A percentile compares a stretch with the other conserved stretches of the same genome.
These are phyloP conservation scores for Dryocosmus kuriphilus DNA, from an alignment of 2,888 invertebrate genomes.

Conservation along the genomic window DNA sequence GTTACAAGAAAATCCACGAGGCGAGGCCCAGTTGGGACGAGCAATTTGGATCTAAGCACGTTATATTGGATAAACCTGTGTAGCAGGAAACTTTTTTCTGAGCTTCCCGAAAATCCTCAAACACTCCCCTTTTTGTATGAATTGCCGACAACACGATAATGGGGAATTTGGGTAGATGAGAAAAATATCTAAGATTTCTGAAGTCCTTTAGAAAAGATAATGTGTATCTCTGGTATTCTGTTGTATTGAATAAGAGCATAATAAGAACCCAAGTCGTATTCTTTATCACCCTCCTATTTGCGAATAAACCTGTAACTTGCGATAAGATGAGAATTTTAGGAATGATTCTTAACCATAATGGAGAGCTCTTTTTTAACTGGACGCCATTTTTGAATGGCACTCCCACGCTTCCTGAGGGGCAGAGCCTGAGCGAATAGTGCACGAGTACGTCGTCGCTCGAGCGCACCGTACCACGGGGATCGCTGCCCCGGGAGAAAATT, in stretches of 20 bases:
- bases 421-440: constrained; percentile 48
- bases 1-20: constrained; percentile 69
- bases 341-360: background rate
- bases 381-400: constrained; percentile 51
- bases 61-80: constrained; percentile 23
- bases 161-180: background rate
- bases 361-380: background rate
- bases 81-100: constrained; percentile 17
- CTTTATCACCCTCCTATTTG: too few relatives aligned
- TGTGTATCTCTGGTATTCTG: too few relatives aligned
- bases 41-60: constrained; percentile 69
- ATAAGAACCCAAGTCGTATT: too few relatives aligned
- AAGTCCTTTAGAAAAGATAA: too few relatives aligned
- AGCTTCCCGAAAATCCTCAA: constrained; percentile 11
- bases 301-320: too few relatives aligned
- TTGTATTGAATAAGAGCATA: too few relatives aligned
- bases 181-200: too few relatives aligned
- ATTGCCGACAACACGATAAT: constrained; percentile 27
- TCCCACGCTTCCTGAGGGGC: constrained; percentile 57
- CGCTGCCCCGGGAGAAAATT: constrained; percentile 71
- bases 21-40: constrained; percentile 65
- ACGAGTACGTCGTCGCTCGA: constrained; percentile 59
- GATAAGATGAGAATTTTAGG: background rate
- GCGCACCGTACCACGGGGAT: constrained; percentile 53
- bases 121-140: constrained; percentile 20